Evolutionary conservation across 2,888 invertebrate species (phyloP), one percentile per base, ranked within the genome.

Genomic region (Plemyria rubiginata): DNA sequence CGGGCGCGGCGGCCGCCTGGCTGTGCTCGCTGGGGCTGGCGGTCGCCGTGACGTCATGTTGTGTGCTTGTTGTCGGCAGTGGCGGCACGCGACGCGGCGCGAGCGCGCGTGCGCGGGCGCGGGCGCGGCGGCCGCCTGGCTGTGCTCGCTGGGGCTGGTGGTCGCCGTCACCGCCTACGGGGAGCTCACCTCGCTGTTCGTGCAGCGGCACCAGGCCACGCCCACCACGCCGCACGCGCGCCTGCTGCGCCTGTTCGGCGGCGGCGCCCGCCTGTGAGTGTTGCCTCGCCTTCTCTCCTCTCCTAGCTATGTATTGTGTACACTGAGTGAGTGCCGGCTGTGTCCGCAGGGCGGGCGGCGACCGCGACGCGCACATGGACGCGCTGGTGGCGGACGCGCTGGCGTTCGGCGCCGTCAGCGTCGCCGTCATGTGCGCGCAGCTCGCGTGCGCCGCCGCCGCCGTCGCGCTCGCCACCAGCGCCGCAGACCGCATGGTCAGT

Each of bases 101-200:
- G 92, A 92, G 72, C 72, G 79, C 0, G 5, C 69, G 5, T 81
- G 80, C 9, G 83, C 89, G 0, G 16, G 73, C 0, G 38, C 76
- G 0, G 85, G 87, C 16, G 84, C 81, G 16, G 4, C 74, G 13
- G 65, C 81, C 13, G 82, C 81, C 0, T 77, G 78, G 72, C n/a
- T 75, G 3, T 81, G 85, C 62, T 83, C 93, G 0, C 74, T 81
- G 50, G 90, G 87, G 11, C 81, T 91, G 58, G 93, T 95, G 40
- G 82, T 90, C n/a, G 94, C 94, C 65, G 93, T 95, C 40, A 90
- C 94, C 49, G 85, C 94, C 43, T 95, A 95, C 82, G 95, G 95
- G 0, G 94, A 94, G 78, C 88, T 95, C 55, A 94, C 95, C 0
- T 90, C 94, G 16, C 84, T 94, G 16, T 90, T 95, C 80, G 94